Conservation (phyloP, 2,113 vertebrate species). For the Mirza zaza region DNA sequence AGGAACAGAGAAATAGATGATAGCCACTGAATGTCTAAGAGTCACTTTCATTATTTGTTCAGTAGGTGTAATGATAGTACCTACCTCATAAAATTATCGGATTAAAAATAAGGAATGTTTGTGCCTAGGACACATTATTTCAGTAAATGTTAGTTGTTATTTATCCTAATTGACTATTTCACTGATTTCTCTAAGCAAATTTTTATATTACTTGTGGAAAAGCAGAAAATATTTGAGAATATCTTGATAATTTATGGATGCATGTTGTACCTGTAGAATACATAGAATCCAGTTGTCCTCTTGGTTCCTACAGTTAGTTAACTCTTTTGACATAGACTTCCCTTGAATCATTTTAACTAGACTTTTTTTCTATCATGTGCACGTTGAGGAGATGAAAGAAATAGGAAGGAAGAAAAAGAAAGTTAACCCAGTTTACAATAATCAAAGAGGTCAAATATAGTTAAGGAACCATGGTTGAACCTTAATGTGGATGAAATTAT, state of each 20-base stretch:
- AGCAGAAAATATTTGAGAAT: background rate
- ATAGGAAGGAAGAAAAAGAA: background rate
- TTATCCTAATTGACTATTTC: background rate
- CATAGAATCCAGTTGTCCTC: background rate
- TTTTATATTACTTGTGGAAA: background rate
- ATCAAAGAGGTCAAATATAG: background rate
- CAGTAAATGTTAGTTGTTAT: background rate
- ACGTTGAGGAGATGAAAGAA: background rate
- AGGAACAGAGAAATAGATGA: background rate
- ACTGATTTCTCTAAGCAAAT: background rate
- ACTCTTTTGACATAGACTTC: background rate
- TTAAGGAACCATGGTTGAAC: background rate
- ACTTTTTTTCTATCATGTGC: background rate
- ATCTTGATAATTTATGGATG: background rate
- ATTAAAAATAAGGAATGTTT: background rate
- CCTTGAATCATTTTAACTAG: background rate
- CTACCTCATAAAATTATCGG: background rate
- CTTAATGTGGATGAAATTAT: slow-evolving; percentile 2
- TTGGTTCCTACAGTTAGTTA: background rate
- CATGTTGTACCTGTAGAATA: background rate
- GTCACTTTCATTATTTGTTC: background rate
- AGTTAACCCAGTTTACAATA: background rate
- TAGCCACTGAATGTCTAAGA: background rate
- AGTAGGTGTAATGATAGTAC: background rate
- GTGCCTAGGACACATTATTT: background rate